These are phyloP conservation scores for Salvelinus sp. DNA, from an alignment of 2,113 vertebrate species.

Conservation along the genomic window DNA sequence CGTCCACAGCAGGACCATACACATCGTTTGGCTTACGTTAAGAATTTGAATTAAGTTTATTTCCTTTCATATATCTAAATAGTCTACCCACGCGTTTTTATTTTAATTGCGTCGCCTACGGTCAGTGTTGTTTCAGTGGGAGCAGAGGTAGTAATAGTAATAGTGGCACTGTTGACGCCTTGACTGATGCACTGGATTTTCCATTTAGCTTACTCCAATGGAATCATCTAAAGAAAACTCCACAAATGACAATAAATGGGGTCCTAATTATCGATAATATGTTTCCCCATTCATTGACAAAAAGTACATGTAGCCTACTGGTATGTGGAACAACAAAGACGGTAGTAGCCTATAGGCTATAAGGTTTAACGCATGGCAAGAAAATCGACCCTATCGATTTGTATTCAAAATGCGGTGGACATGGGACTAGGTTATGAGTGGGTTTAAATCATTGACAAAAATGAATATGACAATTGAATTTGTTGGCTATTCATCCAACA, in stretches of 20 bases:
- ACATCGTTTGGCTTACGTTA: conserved; percentile 25
- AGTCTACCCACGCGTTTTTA: background rate
- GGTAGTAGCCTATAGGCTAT: background rate
- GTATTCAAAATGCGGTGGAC: background rate
- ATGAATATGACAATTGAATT: conserved; percentile 40
- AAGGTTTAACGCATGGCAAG: background rate
- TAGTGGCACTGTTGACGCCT: conserved; percentile 69
- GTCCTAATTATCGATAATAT: background rate
- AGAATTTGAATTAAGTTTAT: background rate
- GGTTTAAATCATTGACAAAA: background rate
- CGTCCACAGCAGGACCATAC: conserved; percentile 72
- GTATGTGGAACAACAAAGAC: background rate
- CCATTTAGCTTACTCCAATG: conserved; percentile 55
- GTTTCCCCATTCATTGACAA: background rate
- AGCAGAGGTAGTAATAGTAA: conserved; percentile 53
- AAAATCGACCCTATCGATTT: background rate
- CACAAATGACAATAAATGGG: conserved; percentile 34
- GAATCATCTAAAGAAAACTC: conserved; percentile 51
- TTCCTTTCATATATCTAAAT: background rate
- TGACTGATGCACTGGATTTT: conserved; percentile 76
- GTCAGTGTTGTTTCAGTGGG: conserved; percentile 18
- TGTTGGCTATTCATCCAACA: conserved; percentile 70
- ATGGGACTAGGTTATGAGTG: background rate
- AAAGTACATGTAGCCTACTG: background rate
- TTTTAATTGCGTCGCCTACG: conserved; percentile 1